These are phyloP conservation scores for Chloroceryle aenea DNA, from an alignment of 2,113 vertebrate genomes.

Conservation along the genomic window DNA sequence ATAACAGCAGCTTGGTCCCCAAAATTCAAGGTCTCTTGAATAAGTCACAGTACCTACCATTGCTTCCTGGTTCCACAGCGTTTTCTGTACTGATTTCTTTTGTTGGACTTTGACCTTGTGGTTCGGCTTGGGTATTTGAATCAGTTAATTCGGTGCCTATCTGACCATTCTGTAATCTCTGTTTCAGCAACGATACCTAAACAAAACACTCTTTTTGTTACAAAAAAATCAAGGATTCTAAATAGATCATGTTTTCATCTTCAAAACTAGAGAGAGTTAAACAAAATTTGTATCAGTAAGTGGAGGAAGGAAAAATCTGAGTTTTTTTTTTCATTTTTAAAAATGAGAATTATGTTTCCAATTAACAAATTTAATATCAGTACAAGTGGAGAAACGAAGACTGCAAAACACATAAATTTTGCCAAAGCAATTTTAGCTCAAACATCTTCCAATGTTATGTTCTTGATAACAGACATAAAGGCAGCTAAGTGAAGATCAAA, in stretches of 20 bases:
- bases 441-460: background rate
- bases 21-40: background rate
- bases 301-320: background rate
- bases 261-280: background rate
- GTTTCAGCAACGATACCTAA: constrained; percentile 91
- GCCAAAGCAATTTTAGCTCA: background rate
- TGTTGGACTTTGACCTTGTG: constrained; percentile 60
- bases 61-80: constrained; percentile 32
- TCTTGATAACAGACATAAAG: background rate
- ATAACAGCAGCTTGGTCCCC: background rate
- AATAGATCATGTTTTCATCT: background rate
- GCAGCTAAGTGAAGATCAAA: background rate
- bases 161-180: constrained; percentile 79
- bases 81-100: constrained; percentile 69
- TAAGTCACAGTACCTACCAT: constrained; percentile 21
- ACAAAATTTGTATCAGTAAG: background rate
- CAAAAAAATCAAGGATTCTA: background rate
- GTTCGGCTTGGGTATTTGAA: constrained; percentile 31
- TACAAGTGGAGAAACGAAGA: background rate
- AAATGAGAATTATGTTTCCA: background rate
- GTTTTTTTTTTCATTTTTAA: background rate
- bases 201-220: background rate
- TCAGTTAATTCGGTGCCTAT: constrained; percentile 63
- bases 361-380: background rate
- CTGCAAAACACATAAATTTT: background rate